A percentile compares a stretch with the other conserved stretches of the same genome.
phyloP scores from a whole-genome alignment of 2,113 vertebrate genomes.

The Gadus macrocephalus region DNA sequence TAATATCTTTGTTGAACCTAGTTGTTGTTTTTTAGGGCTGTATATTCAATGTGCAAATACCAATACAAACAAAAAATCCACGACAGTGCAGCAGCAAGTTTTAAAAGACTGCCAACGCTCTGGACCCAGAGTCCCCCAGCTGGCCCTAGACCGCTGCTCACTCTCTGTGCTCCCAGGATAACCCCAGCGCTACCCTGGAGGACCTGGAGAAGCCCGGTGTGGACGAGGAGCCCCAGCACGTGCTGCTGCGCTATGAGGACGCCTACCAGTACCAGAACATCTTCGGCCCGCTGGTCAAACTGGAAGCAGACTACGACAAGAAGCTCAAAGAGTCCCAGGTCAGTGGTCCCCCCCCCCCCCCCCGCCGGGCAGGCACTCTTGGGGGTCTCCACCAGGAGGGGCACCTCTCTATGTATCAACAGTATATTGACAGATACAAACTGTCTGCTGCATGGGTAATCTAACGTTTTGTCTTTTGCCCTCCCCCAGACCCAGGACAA shows the following conservation, averaged over 20 bases:
- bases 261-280: conserved; percentile 99
- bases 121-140: no score
- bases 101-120: no score
- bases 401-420: neutral
- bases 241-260: conserved; percentile 93
- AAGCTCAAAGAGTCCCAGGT: conserved; percentile 99
- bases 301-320: conserved; percentile 98
- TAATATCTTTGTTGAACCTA: no score
- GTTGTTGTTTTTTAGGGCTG: no score
- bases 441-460: neutral
- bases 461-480: neutral
- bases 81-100: no score
- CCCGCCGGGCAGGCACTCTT: no score
- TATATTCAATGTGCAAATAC: no score
- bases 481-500: conserved; percentile 92
- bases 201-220: conserved; percentile 97
- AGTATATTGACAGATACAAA: no score
- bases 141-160: no score
- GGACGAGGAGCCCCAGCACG: conserved; percentile 96
- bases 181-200: conserved; percentile 92
- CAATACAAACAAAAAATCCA: no score
- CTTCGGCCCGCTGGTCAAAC: conserved; percentile 95
- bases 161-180: conserved; percentile 75
- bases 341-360: neutral
- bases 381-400: neutral